Percentiles rank a stretch among this genome's conserved stretches.
Conservation (phyloP, 2,888 invertebrate genomes). For the Matsumyia berberina region DNA sequence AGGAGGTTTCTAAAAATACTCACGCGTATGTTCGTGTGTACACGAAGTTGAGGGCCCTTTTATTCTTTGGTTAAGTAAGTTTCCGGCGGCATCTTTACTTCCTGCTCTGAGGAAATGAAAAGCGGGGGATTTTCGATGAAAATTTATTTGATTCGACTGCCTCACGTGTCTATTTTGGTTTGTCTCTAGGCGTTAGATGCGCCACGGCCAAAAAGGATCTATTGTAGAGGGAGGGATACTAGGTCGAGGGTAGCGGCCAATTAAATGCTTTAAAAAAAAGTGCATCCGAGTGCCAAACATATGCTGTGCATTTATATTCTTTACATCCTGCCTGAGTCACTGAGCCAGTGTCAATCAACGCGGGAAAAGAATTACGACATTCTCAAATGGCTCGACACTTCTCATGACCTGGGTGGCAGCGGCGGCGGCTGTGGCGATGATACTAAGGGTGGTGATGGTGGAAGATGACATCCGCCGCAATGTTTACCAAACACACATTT, state of each 20-base stretch:
- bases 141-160: conserved; percentile 67
- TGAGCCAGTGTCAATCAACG: conserved; percentile 69
- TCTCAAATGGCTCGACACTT: conserved; percentile 51
- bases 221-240: conserved; percentile 27
- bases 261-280: conserved; percentile 56
- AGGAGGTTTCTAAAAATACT: conserved; percentile 67
- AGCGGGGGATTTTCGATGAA: conserved; percentile 54
- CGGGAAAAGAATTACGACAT: conserved; percentile 61
- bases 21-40: no score
- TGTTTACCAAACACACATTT: conserved; percentile 54
- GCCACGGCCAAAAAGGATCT: conserved; percentile 55
- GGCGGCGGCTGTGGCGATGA: conserved; percentile 1
- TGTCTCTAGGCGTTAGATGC: conserved; percentile 42
- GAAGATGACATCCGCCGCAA: conserved; percentile 68
- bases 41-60: conserved; percentile 60
- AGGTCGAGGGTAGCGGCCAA: conserved; percentile 57
- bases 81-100: conserved; percentile 74
- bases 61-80: conserved; percentile 70
- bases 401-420: conserved; percentile 63
- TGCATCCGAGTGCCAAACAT: conserved; percentile 57
- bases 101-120: conserved; percentile 61
- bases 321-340: conserved; percentile 59
- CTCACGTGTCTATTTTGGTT: conserved; percentile 68
- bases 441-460: conserved; percentile 21
- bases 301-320: conserved; percentile 60